Base-by-base conservation (phyloP, 2,888 invertebrate species). In the Sialis lutaria region DNA sequence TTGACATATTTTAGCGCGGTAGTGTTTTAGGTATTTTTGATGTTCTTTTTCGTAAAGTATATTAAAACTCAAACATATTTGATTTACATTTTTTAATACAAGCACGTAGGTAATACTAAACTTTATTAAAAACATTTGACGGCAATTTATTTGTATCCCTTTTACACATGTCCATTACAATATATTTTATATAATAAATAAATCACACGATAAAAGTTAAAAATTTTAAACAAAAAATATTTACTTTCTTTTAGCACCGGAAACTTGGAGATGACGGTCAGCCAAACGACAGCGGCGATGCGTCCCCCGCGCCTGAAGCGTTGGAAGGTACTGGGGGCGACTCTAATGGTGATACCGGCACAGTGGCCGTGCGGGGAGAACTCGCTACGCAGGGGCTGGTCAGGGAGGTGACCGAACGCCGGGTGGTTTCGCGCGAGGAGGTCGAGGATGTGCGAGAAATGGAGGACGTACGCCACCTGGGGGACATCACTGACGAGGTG, bases 401-500 rank as follows among this genome's bases (percentile, higher is more conserved):
- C 45, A 75, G 83, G 48, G 87, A 89, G 67, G 82, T 82, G 54
- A 80, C 80, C 56, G 87, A 89, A 63, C 77, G 77, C 53, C 75
- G 79, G 33, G 79, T 89, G 49, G 75, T 84, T 54, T 87, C 87
- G 42, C 74, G 86, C 50, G 86, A 89, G 64, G 82, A 89, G 60
- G 82, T 79, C 41, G 84, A 89, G 57, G 81, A 87, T 55, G 76
- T 80, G 35, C 71, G 79, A 51, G 89, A 90, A 65, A 87, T 83
- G 0, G 89, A 90, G 66, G 86, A 90, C 67, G 74, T 83, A 49
- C 79, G 81, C 56, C 83, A 89, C 59, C 69, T 79, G 47, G 89
- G 89, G 33, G 85, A 89, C 60, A 83, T 89, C 58, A 82, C 86
- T 45, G 89, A 90, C 64, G 80, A 88, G 73, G 90, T 89, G 58